Evolutionary conservation across 2,888 invertebrate genomes (phyloP), one percentile per base, ranked within the genome.

Genomic region (Stenotaenia linearis): DNA sequence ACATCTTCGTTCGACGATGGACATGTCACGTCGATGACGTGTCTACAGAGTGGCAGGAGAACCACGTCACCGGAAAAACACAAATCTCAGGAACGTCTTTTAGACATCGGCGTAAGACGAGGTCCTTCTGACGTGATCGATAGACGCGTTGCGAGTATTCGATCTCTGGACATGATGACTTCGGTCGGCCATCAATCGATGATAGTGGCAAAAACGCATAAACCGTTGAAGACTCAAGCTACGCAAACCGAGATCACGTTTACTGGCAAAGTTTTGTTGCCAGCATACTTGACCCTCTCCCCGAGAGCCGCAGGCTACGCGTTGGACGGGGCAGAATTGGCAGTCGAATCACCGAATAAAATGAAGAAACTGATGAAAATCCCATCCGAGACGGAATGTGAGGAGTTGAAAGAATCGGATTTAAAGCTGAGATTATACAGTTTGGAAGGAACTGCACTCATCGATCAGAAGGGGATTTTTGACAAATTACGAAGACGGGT

Each of bases 221-320:
- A 79, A 28, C 75, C 92, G 0, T 95, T 95, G 95, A 93, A 95
- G 86, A 95, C 95, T 0, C 96, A 96, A 87, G 95, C 96, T 18
- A 96, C 96, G 4, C 96, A 96, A 87, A 95, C 92, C 5, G 96
- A 96, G 88, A 90, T 91, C 32, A 90, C 91, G 84, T 87, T 91
- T 84, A 91, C 91, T 83, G 89, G 91, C 83, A 92, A 91, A 87
- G 91, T 90, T n/a, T 85, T 89, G 77, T 90, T 92, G n/a, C 91
- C 92, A 5, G 85, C 85, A 25, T 89, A 89, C 80, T 86, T 89
- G 75, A 83, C 83, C n/a, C 80, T 80, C 10, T 80, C 80, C 1
- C 80, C 80, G 23, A 25, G 80, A 21, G 76, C 80, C 35, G 77
- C 80, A 25, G 78, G 69, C 0, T 77, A 77, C 77, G 45, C 28